These are phyloP conservation scores for Eueides isabella DNA, from an alignment of 1,140 invertebrate genomes.

Conservation along the genomic window DNA sequence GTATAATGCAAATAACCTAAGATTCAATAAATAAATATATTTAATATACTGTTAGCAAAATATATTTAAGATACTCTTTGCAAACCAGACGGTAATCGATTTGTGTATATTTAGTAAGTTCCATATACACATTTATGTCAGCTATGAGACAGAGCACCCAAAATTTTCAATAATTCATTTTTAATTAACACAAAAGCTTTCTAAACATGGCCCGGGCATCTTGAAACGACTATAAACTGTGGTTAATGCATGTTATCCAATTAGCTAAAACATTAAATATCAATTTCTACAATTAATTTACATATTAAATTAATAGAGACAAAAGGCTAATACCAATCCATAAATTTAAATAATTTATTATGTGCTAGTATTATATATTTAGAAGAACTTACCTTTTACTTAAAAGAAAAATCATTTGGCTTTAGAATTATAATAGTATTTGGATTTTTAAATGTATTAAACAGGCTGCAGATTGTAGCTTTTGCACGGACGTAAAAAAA, in stretches of 20 bases:
- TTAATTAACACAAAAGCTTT: background rate
- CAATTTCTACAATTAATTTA: background rate
- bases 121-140: too few relatives aligned
- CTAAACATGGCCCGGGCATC: background rate
- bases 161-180: background rate
- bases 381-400: too few relatives aligned
- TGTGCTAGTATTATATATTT: background rate
- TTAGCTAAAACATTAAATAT: conserved; percentile 8
- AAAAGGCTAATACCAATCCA: background rate
- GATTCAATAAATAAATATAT: too few relatives aligned
- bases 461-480: too few relatives aligned
- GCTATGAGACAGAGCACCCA: background rate
- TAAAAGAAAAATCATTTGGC: too few relatives aligned
- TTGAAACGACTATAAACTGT: background rate
- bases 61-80: too few relatives aligned
- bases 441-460: too few relatives aligned
- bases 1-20: too few relatives aligned
- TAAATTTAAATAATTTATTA: conserved; percentile 7
- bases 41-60: too few relatives aligned
- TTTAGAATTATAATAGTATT: too few relatives aligned
- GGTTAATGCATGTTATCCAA: background rate
- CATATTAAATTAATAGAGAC: background rate
- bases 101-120: background rate
- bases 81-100: background rate
- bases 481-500: too few relatives aligned